These are phyloP conservation scores for Sphenodon punctatus DNA, from an alignment of 2,797 vertebrate genomes.

Conservation along the genomic window DNA sequence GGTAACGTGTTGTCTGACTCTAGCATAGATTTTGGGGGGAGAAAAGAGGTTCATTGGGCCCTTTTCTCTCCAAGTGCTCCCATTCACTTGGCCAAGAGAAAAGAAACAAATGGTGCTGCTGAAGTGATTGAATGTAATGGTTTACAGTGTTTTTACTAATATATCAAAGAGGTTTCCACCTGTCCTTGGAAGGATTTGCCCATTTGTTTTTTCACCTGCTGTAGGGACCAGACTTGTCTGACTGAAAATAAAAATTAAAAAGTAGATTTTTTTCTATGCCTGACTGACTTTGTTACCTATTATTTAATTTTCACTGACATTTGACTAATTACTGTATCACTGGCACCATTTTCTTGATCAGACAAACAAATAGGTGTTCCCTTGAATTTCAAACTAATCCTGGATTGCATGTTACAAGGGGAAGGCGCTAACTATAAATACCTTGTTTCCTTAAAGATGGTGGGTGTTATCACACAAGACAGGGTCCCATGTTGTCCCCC, in stretches of 20 bases:
- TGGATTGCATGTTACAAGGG: neutral
- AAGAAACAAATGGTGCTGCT: neutral
- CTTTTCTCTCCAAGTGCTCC: neutral
- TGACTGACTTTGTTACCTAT: neutral
- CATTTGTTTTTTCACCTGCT: conserved; percentile 21
- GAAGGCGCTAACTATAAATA: neutral
- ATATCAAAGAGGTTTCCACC: neutral
- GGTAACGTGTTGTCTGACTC: neutral
- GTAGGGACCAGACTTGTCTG: neutral
- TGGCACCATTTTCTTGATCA: neutral
- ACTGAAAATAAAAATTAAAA: neutral
- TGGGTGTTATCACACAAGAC: too few species aligned
- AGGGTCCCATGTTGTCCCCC: too few species aligned
- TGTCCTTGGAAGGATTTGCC: conserved; percentile 12
- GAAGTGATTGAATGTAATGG: neutral
- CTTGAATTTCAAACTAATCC: neutral
- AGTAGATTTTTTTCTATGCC: neutral
- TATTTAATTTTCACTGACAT: conserved; percentile 18
- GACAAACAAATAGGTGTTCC: neutral
- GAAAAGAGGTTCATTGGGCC: neutral
- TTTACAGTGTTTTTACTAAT: neutral
- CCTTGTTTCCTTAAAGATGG: neutral
- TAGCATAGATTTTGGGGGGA: neutral
- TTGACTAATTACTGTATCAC: neutral
- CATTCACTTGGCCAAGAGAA: neutral